Evolutionary conservation across 2,797 vertebrate genomes (phyloP).

Genomic region (Sebastes kiyomatsui): DNA sequence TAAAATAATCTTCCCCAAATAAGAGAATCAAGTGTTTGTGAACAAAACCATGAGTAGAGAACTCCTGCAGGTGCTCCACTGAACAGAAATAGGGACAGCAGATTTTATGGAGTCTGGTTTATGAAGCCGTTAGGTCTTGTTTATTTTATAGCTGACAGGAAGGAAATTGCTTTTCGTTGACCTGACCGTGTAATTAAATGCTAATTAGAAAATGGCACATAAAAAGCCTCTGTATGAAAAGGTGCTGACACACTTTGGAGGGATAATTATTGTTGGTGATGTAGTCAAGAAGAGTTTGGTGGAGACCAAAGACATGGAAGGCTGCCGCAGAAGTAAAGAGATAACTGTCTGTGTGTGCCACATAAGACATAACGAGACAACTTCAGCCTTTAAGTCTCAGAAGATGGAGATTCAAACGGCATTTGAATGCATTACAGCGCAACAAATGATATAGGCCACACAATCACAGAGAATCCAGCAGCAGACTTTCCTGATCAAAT

Average conservation of each 20-base stretch:
- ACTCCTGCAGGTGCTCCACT: neutral
- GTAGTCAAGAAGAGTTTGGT: neutral
- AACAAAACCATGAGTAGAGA: neutral
- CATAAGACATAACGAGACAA: neutral
- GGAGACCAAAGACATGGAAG: neutral
- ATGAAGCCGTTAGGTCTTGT: constrained; percentile 35
- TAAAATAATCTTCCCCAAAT: neutral
- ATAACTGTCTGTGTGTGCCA: neutral
- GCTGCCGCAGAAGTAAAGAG: neutral
- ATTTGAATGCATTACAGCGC: neutral
- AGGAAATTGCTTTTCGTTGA: constrained; percentile 40
- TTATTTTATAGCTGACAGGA: constrained; percentile 41
- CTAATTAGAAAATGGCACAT: constrained; percentile 57
- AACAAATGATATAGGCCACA: neutral
- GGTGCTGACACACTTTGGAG: constrained; percentile 22
- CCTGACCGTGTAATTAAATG: constrained; percentile 52
- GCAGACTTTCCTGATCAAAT: neutral
- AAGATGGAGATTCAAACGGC: neutral
- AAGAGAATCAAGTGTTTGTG: neutral
- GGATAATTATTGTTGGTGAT: constrained; percentile 23
- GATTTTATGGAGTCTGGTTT: constrained; percentile 10
- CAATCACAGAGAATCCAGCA: neutral
- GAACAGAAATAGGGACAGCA: neutral
- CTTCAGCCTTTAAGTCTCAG: neutral
- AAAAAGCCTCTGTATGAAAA: constrained; percentile 38